phyloP scores from a whole-genome alignment of 53 echinoderm and acorn worm genomes.

The Patiria pectinifera region DNA sequence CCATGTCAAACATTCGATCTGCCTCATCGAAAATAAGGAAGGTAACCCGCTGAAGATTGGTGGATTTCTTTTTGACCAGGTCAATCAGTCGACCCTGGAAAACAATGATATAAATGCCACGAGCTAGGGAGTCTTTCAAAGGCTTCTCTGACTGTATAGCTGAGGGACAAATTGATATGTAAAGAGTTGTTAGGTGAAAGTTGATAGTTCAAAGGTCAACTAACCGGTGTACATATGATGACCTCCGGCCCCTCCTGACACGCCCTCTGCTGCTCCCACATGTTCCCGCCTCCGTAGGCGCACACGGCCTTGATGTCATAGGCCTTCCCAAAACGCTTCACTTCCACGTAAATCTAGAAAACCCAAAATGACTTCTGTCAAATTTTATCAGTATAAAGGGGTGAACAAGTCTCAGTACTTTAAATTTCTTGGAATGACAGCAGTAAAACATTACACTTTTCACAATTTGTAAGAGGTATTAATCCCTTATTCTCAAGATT shows the following conservation, averaged over 20 bases:
- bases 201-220: slow-evolving; percentile 47
- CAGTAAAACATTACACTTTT: too few relatives aligned
- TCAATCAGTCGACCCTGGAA: slow-evolving; percentile 96
- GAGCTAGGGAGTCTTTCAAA: neutral
- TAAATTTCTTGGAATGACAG: too few relatives aligned
- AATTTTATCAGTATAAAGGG: too few relatives aligned
- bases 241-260: slow-evolving; percentile 98
- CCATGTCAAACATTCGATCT: slow-evolving; percentile 99
- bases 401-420: too few relatives aligned
- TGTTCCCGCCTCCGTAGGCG: slow-evolving; percentile 98
- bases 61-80: slow-evolving; percentile 95
- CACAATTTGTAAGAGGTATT: too few relatives aligned
- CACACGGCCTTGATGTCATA: slow-evolving; percentile 94
- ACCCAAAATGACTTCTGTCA: neutral
- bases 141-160: too few relatives aligned
- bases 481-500: too few relatives aligned
- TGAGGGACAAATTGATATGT: too few relatives aligned
- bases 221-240: slow-evolving; percentile 95
- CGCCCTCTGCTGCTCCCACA: slow-evolving; percentile 97
- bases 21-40: slow-evolving; percentile 96
- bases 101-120: neutral
- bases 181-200: neutral
- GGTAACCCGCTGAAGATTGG: slow-evolving; percentile 88
- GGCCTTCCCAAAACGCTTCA: slow-evolving; percentile 98
- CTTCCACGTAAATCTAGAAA: slow-evolving; percentile 87